A percentile compares a stretch with the other conserved stretches of the same genome.
phyloP scores from a whole-genome alignment of 2,113 vertebrate genomes.

The Prochilodus magdalenae region DNA sequence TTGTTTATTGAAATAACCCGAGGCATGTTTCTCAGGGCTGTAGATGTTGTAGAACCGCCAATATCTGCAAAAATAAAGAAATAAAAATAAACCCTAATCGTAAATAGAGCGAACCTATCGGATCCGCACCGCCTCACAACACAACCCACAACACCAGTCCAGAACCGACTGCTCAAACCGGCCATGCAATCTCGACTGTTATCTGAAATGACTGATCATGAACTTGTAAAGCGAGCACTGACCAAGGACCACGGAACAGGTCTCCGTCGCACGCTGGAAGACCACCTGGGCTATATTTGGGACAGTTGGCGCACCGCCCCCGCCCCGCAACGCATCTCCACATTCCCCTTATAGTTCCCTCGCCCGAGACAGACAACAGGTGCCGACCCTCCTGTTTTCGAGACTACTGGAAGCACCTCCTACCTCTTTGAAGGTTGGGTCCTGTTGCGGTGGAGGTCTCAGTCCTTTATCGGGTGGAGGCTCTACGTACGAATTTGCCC shows the following conservation, averaged over 20 bases:
- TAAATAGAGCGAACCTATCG: too few relatives aligned
- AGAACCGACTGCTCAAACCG: too few relatives aligned
- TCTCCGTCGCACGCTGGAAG: background rate
- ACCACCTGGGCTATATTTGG: background rate
- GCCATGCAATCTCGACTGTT: too few relatives aligned
- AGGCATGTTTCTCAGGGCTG: too few relatives aligned
- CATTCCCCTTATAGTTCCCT: background rate
- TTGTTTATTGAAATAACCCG: too few relatives aligned
- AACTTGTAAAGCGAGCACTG: background rate
- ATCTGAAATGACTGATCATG: too few relatives aligned
- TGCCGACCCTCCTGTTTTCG: background rate
- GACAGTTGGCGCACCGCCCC: background rate
- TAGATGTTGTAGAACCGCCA: too few relatives aligned
- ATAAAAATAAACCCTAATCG: too few relatives aligned
- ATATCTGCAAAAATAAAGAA: too few relatives aligned
- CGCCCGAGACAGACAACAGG: constrained; percentile 27
- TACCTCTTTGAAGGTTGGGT: constrained; percentile 45
- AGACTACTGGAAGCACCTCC: constrained; percentile 7
- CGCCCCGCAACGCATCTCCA: background rate
- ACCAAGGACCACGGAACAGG: background rate
- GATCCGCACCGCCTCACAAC: too few relatives aligned
- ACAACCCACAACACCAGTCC: too few relatives aligned
- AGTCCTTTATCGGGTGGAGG: background rate
- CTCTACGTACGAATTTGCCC: background rate
- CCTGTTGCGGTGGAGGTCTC: constrained; percentile 22